Evolutionary conservation across 2,797 vertebrate species (phyloP), one percentile per base, ranked within the genome.

Genomic region (Eidolon dupreanum): DNA sequence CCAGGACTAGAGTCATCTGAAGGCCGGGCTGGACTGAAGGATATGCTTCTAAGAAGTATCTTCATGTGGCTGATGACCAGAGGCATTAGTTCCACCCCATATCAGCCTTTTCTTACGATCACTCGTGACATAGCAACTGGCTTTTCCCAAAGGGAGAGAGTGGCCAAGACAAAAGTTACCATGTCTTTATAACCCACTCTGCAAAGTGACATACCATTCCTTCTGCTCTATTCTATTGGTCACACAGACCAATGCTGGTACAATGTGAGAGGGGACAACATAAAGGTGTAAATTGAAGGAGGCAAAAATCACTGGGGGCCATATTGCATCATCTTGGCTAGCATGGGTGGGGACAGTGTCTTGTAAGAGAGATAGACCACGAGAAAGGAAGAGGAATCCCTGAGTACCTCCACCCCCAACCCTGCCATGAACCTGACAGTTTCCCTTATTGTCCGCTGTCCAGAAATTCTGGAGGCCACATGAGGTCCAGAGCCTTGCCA

Each of bases 61-160:
- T 33, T 83, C 6, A 6, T 15, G 49, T 28, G 61, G 33, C 70
- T 31, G 49, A 26, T 17, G 43, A 33, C 53, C 51, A 41, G 92
- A 74, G 24, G 24, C 8, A 11, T 31, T 31, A 8, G 17, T 16
- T 57, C 26, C 33, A 38, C 7, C 49, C 28, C 26, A 28, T 2
- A 0, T 12, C 6, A 12, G 13, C 24, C 1, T 20, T 59, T 53
- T 55, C 36, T 31, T 6, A 61, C 19, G 15, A 7, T 55, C 22
- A 31, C 57, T 92, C 31, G 2, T 0, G 2, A 46, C 36, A 20
- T 3, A 19, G 88, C n/a, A 63, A 24, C 43, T 55, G 33, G 63
- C 12, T 86, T 88, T 28, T 8, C 10, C 6, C 59, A 36, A 51
- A 73, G 5, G 11, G 22, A 53, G 20, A 90, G n/a, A 17, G 31